Conservation (phyloP, 1,140 invertebrate species). For the Penaeus japonicus region DNA sequence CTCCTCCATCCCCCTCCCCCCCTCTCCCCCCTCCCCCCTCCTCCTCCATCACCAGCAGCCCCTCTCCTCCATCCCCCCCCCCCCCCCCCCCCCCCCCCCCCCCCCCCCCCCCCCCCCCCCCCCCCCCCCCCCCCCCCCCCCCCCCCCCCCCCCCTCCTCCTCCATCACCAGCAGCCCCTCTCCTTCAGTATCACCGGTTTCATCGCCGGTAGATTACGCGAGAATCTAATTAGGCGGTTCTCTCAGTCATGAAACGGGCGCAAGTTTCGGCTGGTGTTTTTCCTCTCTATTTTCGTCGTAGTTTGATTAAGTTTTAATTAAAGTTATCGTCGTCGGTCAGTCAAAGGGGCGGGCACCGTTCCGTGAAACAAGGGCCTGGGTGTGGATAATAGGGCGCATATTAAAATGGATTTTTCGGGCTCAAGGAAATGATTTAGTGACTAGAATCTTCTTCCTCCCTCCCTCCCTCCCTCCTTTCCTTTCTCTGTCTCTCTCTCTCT, state of each 20-base stretch:
- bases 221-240: slow-evolving; percentile 56
- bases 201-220: slow-evolving; percentile 57
- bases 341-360: slow-evolving; percentile 56
- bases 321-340: slow-evolving; percentile 59
- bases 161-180: background rate
- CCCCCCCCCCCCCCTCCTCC: background rate
- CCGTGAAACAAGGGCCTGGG: slow-evolving; percentile 53
- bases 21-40: background rate
- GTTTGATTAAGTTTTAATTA: slow-evolving; percentile 59
- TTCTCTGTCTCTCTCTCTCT: background rate
- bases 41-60: background rate
- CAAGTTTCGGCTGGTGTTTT: slow-evolving; percentile 58
- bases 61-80: background rate
- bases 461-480: background rate
- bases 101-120: background rate
- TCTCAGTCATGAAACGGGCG: slow-evolving; percentile 57
- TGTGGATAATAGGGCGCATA: slow-evolving; percentile 56
- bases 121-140: background rate
- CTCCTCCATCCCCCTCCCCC: background rate
- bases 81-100: background rate
- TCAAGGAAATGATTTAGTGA: slow-evolving; percentile 39
- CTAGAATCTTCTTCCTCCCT: background rate
- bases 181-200: slow-evolving; percentile 40
- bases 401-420: slow-evolving; percentile 51
- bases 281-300: slow-evolving; percentile 59